phyloP scores from a whole-genome alignment of 2,888 invertebrate genomes.

The Eurois occulta region DNA sequence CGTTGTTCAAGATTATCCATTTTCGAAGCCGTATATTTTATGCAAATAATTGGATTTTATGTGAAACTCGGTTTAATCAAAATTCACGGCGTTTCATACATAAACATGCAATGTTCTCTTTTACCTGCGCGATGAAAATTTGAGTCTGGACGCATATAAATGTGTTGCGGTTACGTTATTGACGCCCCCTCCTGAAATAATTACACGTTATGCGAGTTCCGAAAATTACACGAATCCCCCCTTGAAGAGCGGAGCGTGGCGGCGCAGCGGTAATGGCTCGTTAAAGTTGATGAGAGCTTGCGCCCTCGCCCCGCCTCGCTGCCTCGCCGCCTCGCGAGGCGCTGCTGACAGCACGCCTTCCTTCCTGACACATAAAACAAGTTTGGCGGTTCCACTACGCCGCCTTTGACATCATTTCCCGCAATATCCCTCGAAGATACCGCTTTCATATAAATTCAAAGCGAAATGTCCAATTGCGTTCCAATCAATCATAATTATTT shows the following conservation, averaged over 20 bases:
- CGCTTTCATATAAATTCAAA: constrained; percentile 51
- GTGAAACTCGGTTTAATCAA: constrained; percentile 54
- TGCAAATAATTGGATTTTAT: constrained; percentile 61
- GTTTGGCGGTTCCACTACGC: constrained; percentile 66
- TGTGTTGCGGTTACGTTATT: constrained; percentile 84
- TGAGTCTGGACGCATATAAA: constrained; percentile 78
- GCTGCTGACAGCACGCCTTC: constrained; percentile 76
- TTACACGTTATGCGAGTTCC: constrained; percentile 87
- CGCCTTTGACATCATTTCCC: constrained; percentile 51
- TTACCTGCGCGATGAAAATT: constrained; percentile 67
- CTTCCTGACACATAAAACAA: constrained; percentile 76
- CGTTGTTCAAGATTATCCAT: constrained; percentile 49
- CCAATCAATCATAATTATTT: constrained; percentile 61
- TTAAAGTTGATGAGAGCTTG: constrained; percentile 89
- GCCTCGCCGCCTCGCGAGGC: constrained; percentile 72
- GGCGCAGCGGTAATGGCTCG: constrained; percentile 86
- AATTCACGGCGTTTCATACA: constrained; percentile 62
- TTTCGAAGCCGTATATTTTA: constrained; percentile 57
- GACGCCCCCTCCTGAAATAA: constrained; percentile 87
- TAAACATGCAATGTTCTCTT: constrained; percentile 62
- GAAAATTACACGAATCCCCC: constrained; percentile 86
- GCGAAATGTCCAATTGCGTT: constrained; percentile 43
- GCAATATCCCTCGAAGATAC: constrained; percentile 50
- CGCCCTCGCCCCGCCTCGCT: constrained; percentile 78
- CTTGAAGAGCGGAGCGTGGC: constrained; percentile 72